Percentiles rank a stretch among this genome's conserved stretches.
phyloP scores from a whole-genome alignment of 2,888 invertebrate genomes.

The Sussaba pulchella region DNA sequence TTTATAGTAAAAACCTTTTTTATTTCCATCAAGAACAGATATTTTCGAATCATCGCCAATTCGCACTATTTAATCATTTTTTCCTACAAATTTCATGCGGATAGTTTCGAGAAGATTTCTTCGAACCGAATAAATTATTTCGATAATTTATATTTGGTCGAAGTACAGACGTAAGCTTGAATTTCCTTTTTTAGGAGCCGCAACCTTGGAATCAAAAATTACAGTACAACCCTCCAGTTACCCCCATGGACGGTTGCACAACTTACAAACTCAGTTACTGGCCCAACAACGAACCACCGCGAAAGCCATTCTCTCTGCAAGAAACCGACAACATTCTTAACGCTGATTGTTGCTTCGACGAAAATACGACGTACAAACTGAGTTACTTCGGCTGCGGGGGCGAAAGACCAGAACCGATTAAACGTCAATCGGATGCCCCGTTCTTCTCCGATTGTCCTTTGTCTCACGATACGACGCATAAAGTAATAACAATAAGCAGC shows the following conservation, averaged over 20 bases:
- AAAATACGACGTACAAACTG: slow-evolving; percentile 80
- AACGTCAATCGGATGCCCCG: slow-evolving; percentile 68
- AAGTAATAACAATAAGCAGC: slow-evolving; percentile 68
- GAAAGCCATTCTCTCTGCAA: slow-evolving; percentile 69
- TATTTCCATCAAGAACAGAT: no score
- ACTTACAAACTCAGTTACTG: slow-evolving; percentile 82
- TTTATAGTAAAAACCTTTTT: no score
- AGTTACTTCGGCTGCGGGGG: slow-evolving; percentile 79
- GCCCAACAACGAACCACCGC: slow-evolving; percentile 75
- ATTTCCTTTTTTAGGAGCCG: slow-evolving; percentile 71
- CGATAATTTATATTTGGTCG: not conserved
- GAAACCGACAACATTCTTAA: slow-evolving; percentile 77
- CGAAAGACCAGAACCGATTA: slow-evolving; percentile 73
- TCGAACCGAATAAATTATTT: not conserved
- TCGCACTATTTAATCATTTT: no score
- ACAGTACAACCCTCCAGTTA: slow-evolving; percentile 74
- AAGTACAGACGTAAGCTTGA: not conserved
- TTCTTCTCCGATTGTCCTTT: slow-evolving; percentile 75
- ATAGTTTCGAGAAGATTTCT: no score
- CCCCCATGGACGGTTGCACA: slow-evolving; percentile 77
- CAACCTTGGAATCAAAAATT: slow-evolving; percentile 72
- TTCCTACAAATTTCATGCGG: no score
- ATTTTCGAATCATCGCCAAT: no score
- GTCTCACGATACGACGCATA: slow-evolving; percentile 77
- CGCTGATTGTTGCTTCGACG: slow-evolving; percentile 76